These are phyloP conservation scores for Amphipoea oculea DNA, from an alignment of 2,888 invertebrate species.

Conservation along the genomic window DNA sequence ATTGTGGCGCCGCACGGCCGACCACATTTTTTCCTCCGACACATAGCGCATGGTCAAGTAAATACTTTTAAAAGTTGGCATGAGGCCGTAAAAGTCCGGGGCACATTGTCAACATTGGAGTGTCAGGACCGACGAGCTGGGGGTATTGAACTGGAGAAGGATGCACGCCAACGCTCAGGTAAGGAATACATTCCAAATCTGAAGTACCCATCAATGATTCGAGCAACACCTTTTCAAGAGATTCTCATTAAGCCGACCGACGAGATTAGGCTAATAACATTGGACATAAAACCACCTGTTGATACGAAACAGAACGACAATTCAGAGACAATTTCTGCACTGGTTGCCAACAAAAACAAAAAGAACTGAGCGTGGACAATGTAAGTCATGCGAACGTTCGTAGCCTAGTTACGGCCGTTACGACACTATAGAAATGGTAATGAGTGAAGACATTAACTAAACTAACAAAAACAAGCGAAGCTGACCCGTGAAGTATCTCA, in stretches of 20 bases:
- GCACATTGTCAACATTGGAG: slow-evolving; percentile 80
- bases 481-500: slow-evolving; percentile 78
- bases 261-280: slow-evolving; percentile 42
- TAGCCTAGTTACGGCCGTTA: slow-evolving; percentile 74
- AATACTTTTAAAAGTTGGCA: slow-evolving; percentile 68
- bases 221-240: slow-evolving; percentile 54
- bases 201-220: slow-evolving; percentile 61
- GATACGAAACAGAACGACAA: slow-evolving; percentile 34
- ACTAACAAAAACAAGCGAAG: slow-evolving; percentile 73
- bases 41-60: slow-evolving; percentile 59
- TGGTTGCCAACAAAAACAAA: slow-evolving; percentile 53
- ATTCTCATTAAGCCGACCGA: slow-evolving; percentile 27
- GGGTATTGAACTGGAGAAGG: slow-evolving; percentile 79
- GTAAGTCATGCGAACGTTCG: slow-evolving; percentile 72
- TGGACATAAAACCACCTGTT: slow-evolving; percentile 36
- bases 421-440: slow-evolving; percentile 75
- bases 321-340: slow-evolving; percentile 52
- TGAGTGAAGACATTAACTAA: slow-evolving; percentile 74
- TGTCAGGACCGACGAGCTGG: slow-evolving; percentile 64
- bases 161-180: slow-evolving; percentile 74
- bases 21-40: slow-evolving; percentile 62
- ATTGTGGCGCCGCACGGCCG: slow-evolving; percentile 54
- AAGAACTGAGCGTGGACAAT: slow-evolving; percentile 62
- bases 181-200: slow-evolving; percentile 68
- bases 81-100: slow-evolving; percentile 76